Evolutionary conservation across 2,113 vertebrate species (phyloP).

Genomic region (Myotis lucifugus): DNA sequence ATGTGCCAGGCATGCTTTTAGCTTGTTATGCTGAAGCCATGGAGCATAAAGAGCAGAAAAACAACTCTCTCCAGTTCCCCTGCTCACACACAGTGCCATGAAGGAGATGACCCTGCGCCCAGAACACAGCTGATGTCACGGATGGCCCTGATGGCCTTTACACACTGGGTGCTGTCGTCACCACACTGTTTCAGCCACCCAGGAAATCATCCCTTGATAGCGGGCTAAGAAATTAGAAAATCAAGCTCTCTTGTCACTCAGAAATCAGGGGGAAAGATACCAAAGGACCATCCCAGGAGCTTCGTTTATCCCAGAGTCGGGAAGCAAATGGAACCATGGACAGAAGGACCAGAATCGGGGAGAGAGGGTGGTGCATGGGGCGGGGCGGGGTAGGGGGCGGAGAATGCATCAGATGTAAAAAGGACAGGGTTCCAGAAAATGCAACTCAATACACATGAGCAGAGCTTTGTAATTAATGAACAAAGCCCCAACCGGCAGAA

Average conservation of each 20-base stretch:
- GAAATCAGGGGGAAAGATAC: neutral
- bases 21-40: neutral
- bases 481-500: neutral
- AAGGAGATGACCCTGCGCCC: neutral
- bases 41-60: neutral
- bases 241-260: neutral
- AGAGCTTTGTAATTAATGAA: neutral
- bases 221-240: neutral
- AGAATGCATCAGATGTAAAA: neutral
- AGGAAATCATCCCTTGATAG: neutral
- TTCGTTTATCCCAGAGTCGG: neutral
- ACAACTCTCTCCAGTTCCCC: neutral
- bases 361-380: neutral
- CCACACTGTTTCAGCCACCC: neutral
- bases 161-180: neutral
- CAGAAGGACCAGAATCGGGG: neutral
- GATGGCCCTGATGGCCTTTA: neutral
- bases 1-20: neutral
- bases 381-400: neutral
- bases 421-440: constrained; percentile 45
- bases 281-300: neutral
- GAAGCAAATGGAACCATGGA: neutral
- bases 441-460: neutral
- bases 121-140: neutral
- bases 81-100: neutral